Conservation (phyloP, 2,888 invertebrate genomes). For the Diploptera punctata region DNA sequence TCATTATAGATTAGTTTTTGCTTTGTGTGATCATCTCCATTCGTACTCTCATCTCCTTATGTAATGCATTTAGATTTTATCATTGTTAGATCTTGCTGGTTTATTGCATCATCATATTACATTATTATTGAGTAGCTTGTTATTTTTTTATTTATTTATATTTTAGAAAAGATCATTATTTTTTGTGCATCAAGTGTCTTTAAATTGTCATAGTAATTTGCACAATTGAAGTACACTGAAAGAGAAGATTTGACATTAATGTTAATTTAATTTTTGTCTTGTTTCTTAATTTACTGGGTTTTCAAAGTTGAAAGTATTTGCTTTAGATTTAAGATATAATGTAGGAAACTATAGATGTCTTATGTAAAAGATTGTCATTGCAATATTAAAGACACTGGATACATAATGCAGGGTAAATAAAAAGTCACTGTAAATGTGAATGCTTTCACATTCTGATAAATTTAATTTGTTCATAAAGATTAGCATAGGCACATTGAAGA, state of each 20-base stretch:
- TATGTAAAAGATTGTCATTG: background rate
- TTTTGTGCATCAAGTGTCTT: background rate
- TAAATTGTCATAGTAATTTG: no score
- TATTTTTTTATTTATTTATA: background rate
- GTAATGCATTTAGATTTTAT: no score
- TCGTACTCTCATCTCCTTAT: background rate
- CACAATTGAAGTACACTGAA: conserved; percentile 1
- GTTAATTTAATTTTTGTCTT: background rate
- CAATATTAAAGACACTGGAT: background rate
- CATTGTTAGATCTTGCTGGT: no score
- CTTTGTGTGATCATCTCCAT: background rate
- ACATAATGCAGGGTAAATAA: background rate
- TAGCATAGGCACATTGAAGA: no score
- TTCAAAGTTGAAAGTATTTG: background rate
- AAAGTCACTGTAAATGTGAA: background rate
- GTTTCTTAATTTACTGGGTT: background rate
- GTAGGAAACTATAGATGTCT: background rate
- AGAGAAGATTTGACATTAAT: background rate
- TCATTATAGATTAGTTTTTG: background rate
- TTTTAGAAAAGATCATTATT: background rate
- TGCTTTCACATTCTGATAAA: no score
- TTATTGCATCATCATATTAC: no score
- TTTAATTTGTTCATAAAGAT: no score
- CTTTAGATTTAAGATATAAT: background rate
- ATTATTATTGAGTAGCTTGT: no score